Conservation (phyloP, 1,140 invertebrate species). For the Pogonus chalceus region DNA sequence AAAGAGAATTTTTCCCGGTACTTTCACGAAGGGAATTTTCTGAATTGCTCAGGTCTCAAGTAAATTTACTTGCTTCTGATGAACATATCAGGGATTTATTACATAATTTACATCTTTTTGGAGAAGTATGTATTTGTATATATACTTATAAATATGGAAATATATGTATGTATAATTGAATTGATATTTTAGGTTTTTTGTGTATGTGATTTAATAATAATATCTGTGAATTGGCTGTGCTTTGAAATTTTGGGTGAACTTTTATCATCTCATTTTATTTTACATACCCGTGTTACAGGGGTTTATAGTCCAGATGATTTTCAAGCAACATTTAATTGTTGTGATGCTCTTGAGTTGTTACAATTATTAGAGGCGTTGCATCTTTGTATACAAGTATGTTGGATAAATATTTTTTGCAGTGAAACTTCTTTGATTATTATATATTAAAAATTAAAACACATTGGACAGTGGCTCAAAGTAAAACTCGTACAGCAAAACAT, state of each 20-base stretch:
- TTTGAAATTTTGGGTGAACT: slow-evolving; percentile 60
- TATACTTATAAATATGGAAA: not conserved
- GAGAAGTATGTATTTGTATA: slow-evolving; percentile 43
- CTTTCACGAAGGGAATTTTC: slow-evolving; percentile 56
- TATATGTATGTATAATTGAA: not conserved
- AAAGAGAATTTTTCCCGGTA: slow-evolving; percentile 50
- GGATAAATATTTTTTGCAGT: slow-evolving; percentile 7
- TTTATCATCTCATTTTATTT: slow-evolving; percentile 45
- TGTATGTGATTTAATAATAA: slow-evolving; percentile 56
- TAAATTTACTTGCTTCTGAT: slow-evolving; percentile 60
- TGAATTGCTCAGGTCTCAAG: slow-evolving; percentile 46
- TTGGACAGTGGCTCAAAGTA: too few species aligned
- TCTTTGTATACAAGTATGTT: slow-evolving; percentile 55
- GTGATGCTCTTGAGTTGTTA: slow-evolving; percentile 60
- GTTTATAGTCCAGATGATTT: slow-evolving; percentile 72
- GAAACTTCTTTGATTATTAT: not conserved
- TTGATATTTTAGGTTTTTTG: slow-evolving; percentile 32
- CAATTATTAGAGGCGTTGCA: slow-evolving; percentile 58
- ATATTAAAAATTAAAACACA: slow-evolving; percentile 2
- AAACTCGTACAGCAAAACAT: slow-evolving; percentile 4
- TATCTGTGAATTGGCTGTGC: slow-evolving; percentile 67
- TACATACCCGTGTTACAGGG: slow-evolving; percentile 56
- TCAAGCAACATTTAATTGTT: slow-evolving; percentile 62
- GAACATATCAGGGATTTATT: slow-evolving; percentile 56
- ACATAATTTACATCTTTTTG: slow-evolving; percentile 58